phyloP scores from a whole-genome alignment of 2,113 vertebrate species.

The Oreochromis aureus region DNA sequence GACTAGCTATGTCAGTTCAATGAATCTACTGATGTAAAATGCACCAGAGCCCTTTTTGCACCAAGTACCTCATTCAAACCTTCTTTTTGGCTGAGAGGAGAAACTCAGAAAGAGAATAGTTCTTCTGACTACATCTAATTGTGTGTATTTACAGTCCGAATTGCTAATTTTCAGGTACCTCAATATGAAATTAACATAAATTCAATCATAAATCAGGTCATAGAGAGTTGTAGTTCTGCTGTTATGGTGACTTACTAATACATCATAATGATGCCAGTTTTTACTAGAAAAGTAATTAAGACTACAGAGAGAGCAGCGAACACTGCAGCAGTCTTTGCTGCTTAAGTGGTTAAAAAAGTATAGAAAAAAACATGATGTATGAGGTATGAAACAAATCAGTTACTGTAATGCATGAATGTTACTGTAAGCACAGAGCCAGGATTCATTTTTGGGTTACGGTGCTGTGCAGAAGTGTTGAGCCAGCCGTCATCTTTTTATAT shows the following conservation, averaged over 20 bases:
- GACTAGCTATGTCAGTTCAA: conserved; percentile 49
- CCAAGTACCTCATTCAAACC: conserved; percentile 14
- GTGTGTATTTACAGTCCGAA: not conserved
- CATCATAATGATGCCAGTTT: not conserved
- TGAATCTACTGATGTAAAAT: conserved; percentile 43
- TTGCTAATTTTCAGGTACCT: not conserved
- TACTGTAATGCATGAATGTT: not conserved
- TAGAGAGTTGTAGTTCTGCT: not conserved
- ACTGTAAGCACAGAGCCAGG: not conserved
- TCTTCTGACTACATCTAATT: not conserved
- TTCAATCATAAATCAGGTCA: not conserved
- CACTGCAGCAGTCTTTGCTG: not conserved
- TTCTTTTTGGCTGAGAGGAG: not conserved
- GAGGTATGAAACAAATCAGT: not conserved
- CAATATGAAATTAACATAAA: not conserved
- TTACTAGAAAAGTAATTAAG: not conserved
- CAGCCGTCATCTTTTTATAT: not conserved
- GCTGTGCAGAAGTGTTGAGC: not conserved
- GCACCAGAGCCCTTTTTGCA: not conserved
- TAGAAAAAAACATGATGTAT: not conserved
- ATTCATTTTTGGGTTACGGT: not conserved
- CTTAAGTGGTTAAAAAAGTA: not conserved
- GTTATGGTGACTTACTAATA: not conserved
- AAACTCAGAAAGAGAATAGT: not conserved
- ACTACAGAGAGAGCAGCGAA: not conserved